phyloP scores from a whole-genome alignment of 2,113 vertebrate species.

The Glareola pratincola region DNA sequence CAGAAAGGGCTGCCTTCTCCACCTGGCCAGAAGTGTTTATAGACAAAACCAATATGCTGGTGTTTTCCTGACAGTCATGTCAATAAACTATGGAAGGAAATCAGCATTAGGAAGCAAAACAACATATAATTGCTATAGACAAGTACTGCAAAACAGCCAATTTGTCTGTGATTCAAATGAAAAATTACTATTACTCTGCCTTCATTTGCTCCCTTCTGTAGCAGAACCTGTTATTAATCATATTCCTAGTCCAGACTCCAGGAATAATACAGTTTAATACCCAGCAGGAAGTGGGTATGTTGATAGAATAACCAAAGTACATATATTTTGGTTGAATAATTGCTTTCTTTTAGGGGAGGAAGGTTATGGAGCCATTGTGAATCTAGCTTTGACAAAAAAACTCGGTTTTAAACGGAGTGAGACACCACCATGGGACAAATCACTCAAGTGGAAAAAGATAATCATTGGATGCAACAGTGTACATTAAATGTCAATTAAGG shows the following conservation, averaged over 20 bases:
- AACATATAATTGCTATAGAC: constrained; percentile 47
- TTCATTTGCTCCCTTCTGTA: constrained; percentile 22
- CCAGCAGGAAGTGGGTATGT: constrained; percentile 20
- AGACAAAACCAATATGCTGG: neutral
- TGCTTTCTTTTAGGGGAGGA: neutral
- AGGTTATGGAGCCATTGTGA: neutral
- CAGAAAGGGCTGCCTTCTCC: neutral
- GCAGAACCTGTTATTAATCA: constrained; percentile 34
- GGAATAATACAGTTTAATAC: constrained; percentile 27
- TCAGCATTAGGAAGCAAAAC: constrained; percentile 32
- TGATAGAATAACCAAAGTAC: neutral
- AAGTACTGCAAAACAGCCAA: constrained; percentile 60
- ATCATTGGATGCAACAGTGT: neutral
- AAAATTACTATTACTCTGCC: constrained; percentile 59
- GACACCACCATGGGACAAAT: neutral
- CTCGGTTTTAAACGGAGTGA: neutral
- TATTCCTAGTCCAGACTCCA: neutral
- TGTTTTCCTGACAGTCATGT: neutral
- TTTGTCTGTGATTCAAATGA: constrained; percentile 54
- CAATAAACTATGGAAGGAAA: constrained; percentile 39
- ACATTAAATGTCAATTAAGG: neutral
- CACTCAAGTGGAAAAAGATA: neutral
- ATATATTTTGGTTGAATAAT: neutral
- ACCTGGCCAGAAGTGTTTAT: neutral
- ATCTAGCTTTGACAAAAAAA: neutral